Percentiles rank a stretch among this genome's conserved stretches.
Conservation (phyloP, 2,797 vertebrate species). For the Mionectes olivaceus region DNA sequence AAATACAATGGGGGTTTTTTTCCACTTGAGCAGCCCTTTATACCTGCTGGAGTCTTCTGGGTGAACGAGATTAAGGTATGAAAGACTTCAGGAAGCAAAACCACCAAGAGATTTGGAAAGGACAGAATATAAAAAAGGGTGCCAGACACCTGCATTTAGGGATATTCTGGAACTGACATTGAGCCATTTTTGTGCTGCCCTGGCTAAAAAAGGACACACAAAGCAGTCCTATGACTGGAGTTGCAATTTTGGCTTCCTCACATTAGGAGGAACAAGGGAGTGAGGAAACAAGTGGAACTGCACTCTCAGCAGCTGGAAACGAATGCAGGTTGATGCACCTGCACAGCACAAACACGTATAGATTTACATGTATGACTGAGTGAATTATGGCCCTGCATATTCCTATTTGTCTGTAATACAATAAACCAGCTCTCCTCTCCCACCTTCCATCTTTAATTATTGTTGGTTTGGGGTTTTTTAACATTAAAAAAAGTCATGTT, state of each 20-base stretch:
- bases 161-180: neutral
- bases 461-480: neutral
- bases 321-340: neutral
- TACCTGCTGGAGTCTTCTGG: neutral
- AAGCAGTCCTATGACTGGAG: neutral
- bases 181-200: neutral
- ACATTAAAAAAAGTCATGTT: neutral
- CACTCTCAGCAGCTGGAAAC: neutral
- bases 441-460: neutral
- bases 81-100: constrained; percentile 27
- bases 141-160: neutral
- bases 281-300: neutral
- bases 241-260: neutral
- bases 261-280: neutral
- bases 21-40: constrained; percentile 6
- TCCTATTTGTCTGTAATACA: neutral
- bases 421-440: neutral
- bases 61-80: neutral
- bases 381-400: neutral
- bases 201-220: neutral
- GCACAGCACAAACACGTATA: neutral
- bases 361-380: neutral
- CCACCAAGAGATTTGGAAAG: neutral
- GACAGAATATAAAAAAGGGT: neutral
- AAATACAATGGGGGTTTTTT: neutral